Conservation (phyloP, 2,888 invertebrate genomes). For the Agrochola macilenta region DNA sequence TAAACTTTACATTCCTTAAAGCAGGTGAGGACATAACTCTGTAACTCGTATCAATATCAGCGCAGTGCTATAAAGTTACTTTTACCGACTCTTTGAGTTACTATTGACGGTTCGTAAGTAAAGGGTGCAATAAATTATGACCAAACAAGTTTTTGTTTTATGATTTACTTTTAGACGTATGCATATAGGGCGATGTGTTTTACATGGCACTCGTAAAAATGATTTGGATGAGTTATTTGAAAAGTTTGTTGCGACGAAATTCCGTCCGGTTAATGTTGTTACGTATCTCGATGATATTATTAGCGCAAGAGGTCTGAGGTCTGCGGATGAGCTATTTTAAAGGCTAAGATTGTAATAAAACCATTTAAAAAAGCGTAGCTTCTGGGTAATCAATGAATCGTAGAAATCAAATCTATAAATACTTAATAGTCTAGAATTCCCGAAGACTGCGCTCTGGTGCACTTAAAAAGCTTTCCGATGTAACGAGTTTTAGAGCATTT, state of each 20-base stretch:
- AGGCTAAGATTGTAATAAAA: neutral
- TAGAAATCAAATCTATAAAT: neutral
- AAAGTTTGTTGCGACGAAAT: slow-evolving; percentile 16
- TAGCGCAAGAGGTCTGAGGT: neutral
- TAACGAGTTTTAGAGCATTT: slow-evolving; percentile 13
- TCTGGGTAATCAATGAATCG: neutral
- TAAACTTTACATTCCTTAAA: neutral
- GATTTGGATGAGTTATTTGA: slow-evolving; percentile 10
- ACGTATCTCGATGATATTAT: neutral
- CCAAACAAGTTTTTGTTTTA: slow-evolving; percentile 25
- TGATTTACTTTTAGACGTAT: slow-evolving; percentile 13
- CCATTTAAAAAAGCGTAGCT: neutral
- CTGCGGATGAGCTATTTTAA: neutral
- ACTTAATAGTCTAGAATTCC: neutral
- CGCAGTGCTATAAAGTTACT: neutral
- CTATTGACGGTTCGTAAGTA: neutral
- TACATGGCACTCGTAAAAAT: slow-evolving; percentile 4
- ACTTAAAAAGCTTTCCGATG: slow-evolving; percentile 16
- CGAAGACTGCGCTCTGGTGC: neutral
- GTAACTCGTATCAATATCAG: neutral
- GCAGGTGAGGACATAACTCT: neutral
- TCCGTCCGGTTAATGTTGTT: too few relatives aligned
- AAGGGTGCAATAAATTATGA: slow-evolving; percentile 12
- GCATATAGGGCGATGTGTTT: neutral
- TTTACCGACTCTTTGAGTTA: neutral